Evolutionary conservation across 2,113 vertebrate species (phyloP).

Genomic region (Nycticryphes semicollaris): DNA sequence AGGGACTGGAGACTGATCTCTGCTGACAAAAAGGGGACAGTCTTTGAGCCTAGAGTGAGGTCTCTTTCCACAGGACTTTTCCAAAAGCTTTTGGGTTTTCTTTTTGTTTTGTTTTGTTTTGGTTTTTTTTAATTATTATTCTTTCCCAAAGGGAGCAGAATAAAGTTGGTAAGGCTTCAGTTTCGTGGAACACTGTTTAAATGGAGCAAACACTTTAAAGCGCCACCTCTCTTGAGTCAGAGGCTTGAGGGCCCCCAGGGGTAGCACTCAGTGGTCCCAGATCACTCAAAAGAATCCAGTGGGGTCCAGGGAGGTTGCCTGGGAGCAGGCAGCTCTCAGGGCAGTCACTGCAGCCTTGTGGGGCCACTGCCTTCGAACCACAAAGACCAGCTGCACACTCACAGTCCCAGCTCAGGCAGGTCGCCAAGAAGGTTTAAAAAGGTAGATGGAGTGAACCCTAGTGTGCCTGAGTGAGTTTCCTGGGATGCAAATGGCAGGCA

Average conservation of each 20-base stretch:
- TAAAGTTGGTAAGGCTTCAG: neutral
- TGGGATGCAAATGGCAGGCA: neutral
- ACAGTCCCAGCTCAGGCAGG: fast-evolving
- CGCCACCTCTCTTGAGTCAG: fast-evolving
- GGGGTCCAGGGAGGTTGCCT: neutral
- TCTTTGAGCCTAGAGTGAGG: fast-evolving
- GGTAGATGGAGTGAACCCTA: fast-evolving
- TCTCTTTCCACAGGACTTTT: neutral
- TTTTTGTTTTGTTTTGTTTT: too few species aligned
- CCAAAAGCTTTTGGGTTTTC: neutral
- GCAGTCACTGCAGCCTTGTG: fast-evolving
- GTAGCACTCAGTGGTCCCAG: fast-evolving
- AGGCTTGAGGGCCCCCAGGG: fast-evolving
- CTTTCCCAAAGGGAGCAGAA: neutral
- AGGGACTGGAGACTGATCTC: neutral
- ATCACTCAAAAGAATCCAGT: neutral
- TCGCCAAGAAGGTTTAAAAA: fast-evolving
- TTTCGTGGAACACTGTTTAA: neutral
- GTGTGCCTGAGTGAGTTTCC: fast-evolving
- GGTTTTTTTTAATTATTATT: too few species aligned
- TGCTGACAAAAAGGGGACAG: neutral
- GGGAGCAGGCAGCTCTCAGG: fast-evolving
- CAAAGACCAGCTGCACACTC: neutral
- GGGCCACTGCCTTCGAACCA: neutral
- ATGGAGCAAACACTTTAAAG: neutral